Evolutionary conservation across 2,797 vertebrate species (phyloP).

Genomic region (Prunella strophiata): DNA sequence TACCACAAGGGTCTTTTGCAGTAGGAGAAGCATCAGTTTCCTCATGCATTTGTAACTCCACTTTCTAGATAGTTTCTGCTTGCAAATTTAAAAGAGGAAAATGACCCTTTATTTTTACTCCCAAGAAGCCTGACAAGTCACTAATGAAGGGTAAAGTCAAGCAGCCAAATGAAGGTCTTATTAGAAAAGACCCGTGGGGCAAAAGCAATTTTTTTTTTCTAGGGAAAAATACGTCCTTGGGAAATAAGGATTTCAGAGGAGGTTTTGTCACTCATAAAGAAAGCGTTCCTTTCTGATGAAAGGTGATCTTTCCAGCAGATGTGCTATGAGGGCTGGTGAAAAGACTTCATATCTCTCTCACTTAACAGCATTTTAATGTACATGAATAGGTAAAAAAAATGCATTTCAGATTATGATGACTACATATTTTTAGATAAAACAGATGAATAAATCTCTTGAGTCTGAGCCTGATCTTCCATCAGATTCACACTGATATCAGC

Average conservation of each 20-base stretch:
- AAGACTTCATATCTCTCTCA: constrained; percentile 8
- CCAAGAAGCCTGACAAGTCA: background rate
- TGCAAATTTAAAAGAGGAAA: background rate
- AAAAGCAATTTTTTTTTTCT: background rate
- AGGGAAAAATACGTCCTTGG: background rate
- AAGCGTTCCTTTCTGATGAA: constrained; percentile 12
- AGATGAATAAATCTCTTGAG: background rate
- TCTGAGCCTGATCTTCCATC: background rate
- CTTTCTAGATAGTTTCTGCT: background rate
- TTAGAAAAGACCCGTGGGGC: background rate
- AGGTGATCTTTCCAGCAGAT: constrained; percentile 64
- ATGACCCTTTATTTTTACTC: background rate
- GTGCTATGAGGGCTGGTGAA: background rate
- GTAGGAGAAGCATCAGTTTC: background rate
- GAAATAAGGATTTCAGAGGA: constrained; percentile 38
- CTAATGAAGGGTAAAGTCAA: background rate
- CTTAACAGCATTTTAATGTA: constrained; percentile 24
- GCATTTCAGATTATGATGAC: background rate
- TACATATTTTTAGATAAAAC: background rate
- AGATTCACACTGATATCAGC: background rate
- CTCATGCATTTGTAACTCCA: background rate
- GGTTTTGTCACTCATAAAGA: constrained; percentile 12
- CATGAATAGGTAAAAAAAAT: background rate
- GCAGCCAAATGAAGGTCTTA: background rate
- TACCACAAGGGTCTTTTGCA: background rate